These are phyloP conservation scores for Lepidocyrtinus sp. DNA, from an alignment of 2,888 invertebrate species.

Conservation along the genomic window DNA sequence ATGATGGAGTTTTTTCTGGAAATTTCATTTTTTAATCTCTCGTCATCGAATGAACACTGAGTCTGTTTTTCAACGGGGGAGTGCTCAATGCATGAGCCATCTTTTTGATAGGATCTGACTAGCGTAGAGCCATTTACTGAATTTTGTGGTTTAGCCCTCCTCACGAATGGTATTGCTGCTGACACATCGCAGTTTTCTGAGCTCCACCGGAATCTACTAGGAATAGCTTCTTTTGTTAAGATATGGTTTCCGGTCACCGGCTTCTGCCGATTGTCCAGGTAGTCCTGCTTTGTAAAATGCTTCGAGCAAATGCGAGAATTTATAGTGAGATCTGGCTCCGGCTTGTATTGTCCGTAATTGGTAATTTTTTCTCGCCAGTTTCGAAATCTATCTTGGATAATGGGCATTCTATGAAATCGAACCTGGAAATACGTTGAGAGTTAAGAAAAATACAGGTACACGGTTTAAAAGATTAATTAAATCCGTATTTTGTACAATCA, in stretches of 20 bases:
- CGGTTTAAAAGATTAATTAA: background rate
- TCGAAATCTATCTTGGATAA: conserved; percentile 54
- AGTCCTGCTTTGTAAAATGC: conserved; percentile 63
- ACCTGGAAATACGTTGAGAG: conserved; percentile 36
- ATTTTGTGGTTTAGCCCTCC: conserved; percentile 29
- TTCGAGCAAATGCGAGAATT: conserved; percentile 65
- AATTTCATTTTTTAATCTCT: conserved; percentile 55
- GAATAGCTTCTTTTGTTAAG: conserved; percentile 51
- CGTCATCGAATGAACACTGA: conserved; percentile 57
- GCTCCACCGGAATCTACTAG: conserved; percentile 57
- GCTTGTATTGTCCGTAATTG: conserved; percentile 54
- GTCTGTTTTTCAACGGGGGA: conserved; percentile 50
- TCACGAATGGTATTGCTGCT: conserved; percentile 49
- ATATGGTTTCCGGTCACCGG: conserved; percentile 52
- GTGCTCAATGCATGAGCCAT: conserved; percentile 44
- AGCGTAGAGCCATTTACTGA: background rate
- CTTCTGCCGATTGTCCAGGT: conserved; percentile 51
- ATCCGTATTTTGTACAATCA: background rate
- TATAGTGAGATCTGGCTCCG: conserved; percentile 56
- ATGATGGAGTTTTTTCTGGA: conserved; percentile 63
- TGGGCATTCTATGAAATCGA: conserved; percentile 65
- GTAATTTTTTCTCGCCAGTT: conserved; percentile 59
- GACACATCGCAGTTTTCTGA: conserved; percentile 52
- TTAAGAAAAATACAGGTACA: too few species aligned
- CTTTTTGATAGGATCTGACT: background rate